These are phyloP conservation scores for Apostichopus californicus DNA, from an alignment of 35 echinoderm and acorn worm genomes.

Conservation along the genomic window DNA sequence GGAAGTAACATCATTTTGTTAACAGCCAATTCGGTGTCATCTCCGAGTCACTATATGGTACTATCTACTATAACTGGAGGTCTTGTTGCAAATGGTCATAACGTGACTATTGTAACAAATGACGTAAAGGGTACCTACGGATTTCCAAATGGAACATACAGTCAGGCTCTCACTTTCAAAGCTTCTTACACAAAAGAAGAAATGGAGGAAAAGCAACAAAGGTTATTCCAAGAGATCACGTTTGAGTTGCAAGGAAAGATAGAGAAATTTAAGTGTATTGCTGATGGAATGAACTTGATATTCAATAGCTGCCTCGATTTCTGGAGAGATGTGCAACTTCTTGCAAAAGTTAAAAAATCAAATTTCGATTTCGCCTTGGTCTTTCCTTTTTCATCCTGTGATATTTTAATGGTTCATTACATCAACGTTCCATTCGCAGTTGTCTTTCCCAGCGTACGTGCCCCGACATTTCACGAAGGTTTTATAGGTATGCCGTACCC, in stretches of 20 bases:
- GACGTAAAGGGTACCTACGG: background rate
- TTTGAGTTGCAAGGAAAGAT: background rate
- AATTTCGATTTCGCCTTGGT: slow-evolving; percentile 50
- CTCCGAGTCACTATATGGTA: slow-evolving; percentile 33
- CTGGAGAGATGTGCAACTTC: background rate
- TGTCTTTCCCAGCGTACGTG: background rate
- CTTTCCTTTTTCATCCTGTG: slow-evolving; percentile 26
- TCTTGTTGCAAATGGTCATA: slow-evolving; percentile 27
- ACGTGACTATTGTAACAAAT: slow-evolving; percentile 46
- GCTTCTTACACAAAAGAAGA: background rate
- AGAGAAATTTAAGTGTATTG: background rate
- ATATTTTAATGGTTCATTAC: slow-evolving; percentile 21
- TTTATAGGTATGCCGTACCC: slow-evolving; percentile 48
- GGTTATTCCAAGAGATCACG: background rate
- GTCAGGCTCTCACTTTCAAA: slow-evolving; percentile 18
- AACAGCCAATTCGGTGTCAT: slow-evolving; percentile 3
- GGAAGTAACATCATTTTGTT: slow-evolving; percentile 14
- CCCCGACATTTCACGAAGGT: slow-evolving; percentile 14
- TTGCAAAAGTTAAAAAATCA: background rate
- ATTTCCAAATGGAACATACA: slow-evolving; percentile 36
- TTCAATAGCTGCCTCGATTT: slow-evolving; percentile 17
- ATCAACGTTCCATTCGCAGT: slow-evolving; percentile 35
- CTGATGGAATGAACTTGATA: background rate
- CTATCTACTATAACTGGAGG: slow-evolving; percentile 30
- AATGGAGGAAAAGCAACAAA: background rate